phyloP scores from a whole-genome alignment of 2,888 invertebrate genomes.

The Polydrusus cervinus region DNA sequence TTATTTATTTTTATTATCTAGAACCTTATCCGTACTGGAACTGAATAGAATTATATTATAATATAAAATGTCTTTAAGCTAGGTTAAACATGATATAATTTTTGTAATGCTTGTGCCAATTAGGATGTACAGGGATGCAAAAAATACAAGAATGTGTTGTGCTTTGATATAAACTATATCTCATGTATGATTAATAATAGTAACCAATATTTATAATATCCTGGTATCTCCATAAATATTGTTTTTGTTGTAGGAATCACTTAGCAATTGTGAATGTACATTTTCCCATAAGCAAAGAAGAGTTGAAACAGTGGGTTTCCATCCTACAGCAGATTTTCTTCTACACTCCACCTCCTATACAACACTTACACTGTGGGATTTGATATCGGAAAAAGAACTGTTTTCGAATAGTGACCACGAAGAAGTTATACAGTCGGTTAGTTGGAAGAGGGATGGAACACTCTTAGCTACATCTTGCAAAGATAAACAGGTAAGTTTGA shows the following conservation, averaged over 20 bases:
- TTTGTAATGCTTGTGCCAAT: no score
- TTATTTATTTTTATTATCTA: not conserved
- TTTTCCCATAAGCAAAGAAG: slow-evolving; percentile 88
- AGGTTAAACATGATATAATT: no score
- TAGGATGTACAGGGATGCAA: no score
- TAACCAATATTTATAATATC: no score
- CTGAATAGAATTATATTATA: no score
- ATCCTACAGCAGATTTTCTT: slow-evolving; percentile 92
- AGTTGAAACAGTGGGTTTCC: slow-evolving; percentile 93
- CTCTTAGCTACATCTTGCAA: slow-evolving; percentile 91
- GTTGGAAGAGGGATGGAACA: slow-evolving; percentile 92
- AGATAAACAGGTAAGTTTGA: slow-evolving; percentile 79
- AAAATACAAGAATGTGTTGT: no score
- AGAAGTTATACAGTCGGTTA: slow-evolving; percentile 91
- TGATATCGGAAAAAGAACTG: slow-evolving; percentile 86
- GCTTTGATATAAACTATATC: no score
- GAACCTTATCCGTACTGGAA: no score
- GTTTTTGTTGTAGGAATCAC: slow-evolving; percentile 75
- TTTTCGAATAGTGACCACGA: slow-evolving; percentile 82
- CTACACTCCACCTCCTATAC: slow-evolving; percentile 89
- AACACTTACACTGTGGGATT: slow-evolving; percentile 89
- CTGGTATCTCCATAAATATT: no score
- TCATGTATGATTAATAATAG: no score
- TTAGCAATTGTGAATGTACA: slow-evolving; percentile 85
- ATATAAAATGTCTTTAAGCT: no score